Evolutionary conservation across 2,888 invertebrate species (phyloP), one percentile per base, ranked within the genome.

Genomic region (Lymantria monacha): DNA sequence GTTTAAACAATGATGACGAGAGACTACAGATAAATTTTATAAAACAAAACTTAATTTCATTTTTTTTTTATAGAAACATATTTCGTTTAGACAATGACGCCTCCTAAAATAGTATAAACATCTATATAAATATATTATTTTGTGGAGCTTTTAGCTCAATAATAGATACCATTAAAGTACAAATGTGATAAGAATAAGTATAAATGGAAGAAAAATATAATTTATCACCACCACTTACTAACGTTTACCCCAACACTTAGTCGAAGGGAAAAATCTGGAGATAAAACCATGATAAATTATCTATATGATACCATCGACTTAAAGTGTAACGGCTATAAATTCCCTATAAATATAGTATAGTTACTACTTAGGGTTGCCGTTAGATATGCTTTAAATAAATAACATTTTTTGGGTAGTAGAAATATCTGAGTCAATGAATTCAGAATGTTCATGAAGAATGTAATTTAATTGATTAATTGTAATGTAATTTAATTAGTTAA

Each of bases 281-380:
- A 87, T 85, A 86, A 79, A 81, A 83, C 74, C 72, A 74, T 85
- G 85, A 88, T 85, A 87, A 86, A 87, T 87, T 81, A 84, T 83
- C 68, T 76, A 64, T 72, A 78, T 81, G 75, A 82, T 82, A 75
- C 70, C 74, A 70, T 68, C 72, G 75, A 76, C 81, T 83, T 79
- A 72, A 83, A 83, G 80, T 76, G 78, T 77, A 69, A 76, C 66
- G 69, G 65, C 65, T 66, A 69, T 68, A 67, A 74, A 69, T 63
- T 69, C 63, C 52, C 63, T 59, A 58, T 56, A 51, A 63, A 63
- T 63, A 41, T 54, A 15, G 41, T 9, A 41, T 15, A 10, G 7
- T 41, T 36, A 9, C 2, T 9, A 2, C 22, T 22, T 22, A 22
- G 22, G 22, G 22, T 22, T 22, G 22, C 22, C 22, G 5, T 22